Percentiles rank a stretch among this genome's conserved stretches.
These are phyloP conservation scores for Cheilosia impressa DNA, from an alignment of 2,888 invertebrate species.

Conservation along the genomic window DNA sequence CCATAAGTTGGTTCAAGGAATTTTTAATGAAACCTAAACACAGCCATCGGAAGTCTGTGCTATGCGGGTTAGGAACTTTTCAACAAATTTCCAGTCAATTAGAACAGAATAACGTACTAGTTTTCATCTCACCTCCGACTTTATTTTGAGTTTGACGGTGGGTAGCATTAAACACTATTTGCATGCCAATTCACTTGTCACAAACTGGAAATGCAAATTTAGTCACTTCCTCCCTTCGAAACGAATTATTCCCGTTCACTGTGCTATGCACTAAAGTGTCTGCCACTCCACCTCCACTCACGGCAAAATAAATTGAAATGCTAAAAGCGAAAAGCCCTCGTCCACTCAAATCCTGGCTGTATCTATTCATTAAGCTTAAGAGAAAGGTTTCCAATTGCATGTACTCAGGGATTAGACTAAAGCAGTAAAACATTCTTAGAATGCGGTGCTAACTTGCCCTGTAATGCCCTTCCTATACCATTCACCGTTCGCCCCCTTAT, in stretches of 20 bases:
- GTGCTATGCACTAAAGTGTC: slow-evolving; percentile 3
- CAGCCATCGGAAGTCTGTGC: too few species aligned
- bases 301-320: slow-evolving; percentile 42
- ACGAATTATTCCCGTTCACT: slow-evolving; percentile 41
- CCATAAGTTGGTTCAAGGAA: too few species aligned
- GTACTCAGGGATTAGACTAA: slow-evolving; percentile 56
- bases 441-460: slow-evolving; percentile 56
- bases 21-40: too few species aligned
- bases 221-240: slow-evolving; percentile 13
- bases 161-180: slow-evolving; percentile 40
- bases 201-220: slow-evolving; percentile 54
- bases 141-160: background rate
- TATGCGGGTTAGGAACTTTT: too few species aligned
- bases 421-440: slow-evolving; percentile 48
- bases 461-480: background rate
- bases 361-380: slow-evolving; percentile 33
- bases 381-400: slow-evolving; percentile 65
- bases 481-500: background rate
- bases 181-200: slow-evolving; percentile 63
- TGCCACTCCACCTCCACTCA: slow-evolving; percentile 20
- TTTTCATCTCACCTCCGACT: too few species aligned
- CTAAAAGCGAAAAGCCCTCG: slow-evolving; percentile 15
- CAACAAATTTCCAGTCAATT: too few species aligned
- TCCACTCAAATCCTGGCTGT: slow-evolving; percentile 4
- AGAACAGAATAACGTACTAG: too few species aligned